Percentiles rank a stretch among this genome's conserved stretches.
Evolutionary conservation across 2,797 vertebrate species (phyloP).

Genomic region (Malurus splendens): DNA sequence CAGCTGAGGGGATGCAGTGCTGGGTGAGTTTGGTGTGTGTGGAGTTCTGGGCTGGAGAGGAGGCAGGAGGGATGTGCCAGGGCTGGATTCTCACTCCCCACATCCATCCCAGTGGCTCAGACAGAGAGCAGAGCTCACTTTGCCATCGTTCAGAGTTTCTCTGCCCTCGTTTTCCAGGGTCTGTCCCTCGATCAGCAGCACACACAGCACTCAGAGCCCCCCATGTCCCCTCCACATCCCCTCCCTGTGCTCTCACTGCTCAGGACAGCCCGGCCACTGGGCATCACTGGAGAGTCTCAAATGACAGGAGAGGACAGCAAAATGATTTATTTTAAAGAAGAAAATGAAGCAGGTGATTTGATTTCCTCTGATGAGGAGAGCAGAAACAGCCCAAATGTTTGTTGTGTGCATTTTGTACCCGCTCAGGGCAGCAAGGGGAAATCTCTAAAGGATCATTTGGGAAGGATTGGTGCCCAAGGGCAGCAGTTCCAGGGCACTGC

Average conservation of each 20-base stretch:
- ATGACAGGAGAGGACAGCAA: neutral
- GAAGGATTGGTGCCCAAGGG: neutral
- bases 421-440: neutral
- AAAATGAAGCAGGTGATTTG: neutral
- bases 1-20: neutral
- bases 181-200: neutral
- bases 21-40: conserved; percentile 1
- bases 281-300: neutral
- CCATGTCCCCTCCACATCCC: too few relatives aligned
- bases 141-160: neutral
- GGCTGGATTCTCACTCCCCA: neutral
- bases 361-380: neutral
- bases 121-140: neutral
- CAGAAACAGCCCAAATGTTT: neutral
- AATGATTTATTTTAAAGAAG: neutral
- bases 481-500: neutral
- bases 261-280: neutral
- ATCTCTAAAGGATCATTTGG: neutral
- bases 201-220: neutral
- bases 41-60: conserved; percentile 37
- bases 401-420: neutral
- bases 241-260: neutral
- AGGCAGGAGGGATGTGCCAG: conserved; percentile 39
- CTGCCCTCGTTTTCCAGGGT: neutral
- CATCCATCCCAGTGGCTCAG: neutral